Base-by-base conservation (phyloP, 2,113 vertebrate species). In the Ondatra zibethicus region DNA sequence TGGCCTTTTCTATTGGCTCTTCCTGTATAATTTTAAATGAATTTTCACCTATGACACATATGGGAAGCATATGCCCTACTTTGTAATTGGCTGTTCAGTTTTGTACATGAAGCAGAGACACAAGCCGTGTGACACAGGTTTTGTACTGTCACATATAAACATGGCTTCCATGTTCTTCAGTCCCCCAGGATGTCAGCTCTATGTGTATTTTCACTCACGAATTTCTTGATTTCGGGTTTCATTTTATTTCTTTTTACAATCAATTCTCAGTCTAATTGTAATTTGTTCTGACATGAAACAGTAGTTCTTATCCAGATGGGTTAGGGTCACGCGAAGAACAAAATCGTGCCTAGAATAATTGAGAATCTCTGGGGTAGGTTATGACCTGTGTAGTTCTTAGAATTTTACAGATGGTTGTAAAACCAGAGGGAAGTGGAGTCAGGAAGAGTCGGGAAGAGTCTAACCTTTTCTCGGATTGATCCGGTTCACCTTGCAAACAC, bases 201-300 rank as follows among this genome's bases (percentile, higher is more conserved):
- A 58, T 72, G 82, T 92, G 25, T 50, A n/a, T 65, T 92, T 92
- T 96, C 89, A 84, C 55, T 97, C 27, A 86, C 39, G 91, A 92
- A 88, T 92, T 70, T 19, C 21, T 45, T 45, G 19, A 0, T n/a
- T 86, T 93, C 27, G 0, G 13, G 17, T 81, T 80, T 94, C 39
- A 27, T 84, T 63, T 63, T 84, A 3, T 77, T 66, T 61, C 58
- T 33, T 75, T 92, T 55, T 23, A 33, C 23, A 77, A 68, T 61
- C 66, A 63, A 50, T 68, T 84, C 76, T 91, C 89, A 89, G 63
- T 93, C 89, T 66, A 73, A 33, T 70, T 95, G 39, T 33, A 96
- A 58, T 66, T 91, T 90, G 73, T 55, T 55, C 92, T 75, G 5
- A 61, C 77, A n/a, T 84, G 39, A 93, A 89, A n/a, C 42, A 89